Conservation (phyloP, 2,797 vertebrate genomes). For the Sarcoramphus papa region DNA sequence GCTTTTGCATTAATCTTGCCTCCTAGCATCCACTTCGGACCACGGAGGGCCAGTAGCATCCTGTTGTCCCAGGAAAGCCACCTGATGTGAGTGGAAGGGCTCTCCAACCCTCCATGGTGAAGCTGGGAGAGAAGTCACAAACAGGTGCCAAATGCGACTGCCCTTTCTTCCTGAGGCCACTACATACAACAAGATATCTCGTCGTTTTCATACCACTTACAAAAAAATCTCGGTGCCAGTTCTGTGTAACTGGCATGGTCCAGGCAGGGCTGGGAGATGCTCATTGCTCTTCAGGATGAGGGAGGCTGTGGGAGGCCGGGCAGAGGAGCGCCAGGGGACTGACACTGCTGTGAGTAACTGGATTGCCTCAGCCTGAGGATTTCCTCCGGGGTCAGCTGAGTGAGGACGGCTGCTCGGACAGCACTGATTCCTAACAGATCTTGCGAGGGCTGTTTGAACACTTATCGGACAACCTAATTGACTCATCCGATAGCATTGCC, state of each 20-base stretch:
- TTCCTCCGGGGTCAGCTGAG: background rate
- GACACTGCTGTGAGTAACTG: accelerated
- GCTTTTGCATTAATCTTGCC: background rate
- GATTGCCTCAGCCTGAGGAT: background rate
- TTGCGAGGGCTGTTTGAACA: background rate
- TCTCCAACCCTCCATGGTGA: background rate
- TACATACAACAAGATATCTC: background rate
- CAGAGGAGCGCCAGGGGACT: background rate
- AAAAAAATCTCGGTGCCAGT: background rate
- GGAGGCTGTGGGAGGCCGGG: accelerated
- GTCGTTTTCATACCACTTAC: background rate
- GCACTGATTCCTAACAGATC: background rate
- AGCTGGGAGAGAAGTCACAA: background rate
- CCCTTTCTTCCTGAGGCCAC: background rate
- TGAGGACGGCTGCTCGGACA: background rate
- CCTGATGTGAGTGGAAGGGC: background rate
- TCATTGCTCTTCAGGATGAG: background rate
- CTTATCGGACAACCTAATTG: accelerated
- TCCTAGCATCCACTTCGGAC: background rate
- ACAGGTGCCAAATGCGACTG: background rate
- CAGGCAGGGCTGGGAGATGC: background rate
- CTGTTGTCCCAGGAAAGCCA: background rate
- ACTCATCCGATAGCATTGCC: background rate
- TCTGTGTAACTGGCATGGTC: background rate
- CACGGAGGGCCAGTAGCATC: background rate